A percentile compares a stretch with the other conserved stretches of the same genome.
Conservation (phyloP, 2,113 vertebrate species). For the Alethe castanea region DNA sequence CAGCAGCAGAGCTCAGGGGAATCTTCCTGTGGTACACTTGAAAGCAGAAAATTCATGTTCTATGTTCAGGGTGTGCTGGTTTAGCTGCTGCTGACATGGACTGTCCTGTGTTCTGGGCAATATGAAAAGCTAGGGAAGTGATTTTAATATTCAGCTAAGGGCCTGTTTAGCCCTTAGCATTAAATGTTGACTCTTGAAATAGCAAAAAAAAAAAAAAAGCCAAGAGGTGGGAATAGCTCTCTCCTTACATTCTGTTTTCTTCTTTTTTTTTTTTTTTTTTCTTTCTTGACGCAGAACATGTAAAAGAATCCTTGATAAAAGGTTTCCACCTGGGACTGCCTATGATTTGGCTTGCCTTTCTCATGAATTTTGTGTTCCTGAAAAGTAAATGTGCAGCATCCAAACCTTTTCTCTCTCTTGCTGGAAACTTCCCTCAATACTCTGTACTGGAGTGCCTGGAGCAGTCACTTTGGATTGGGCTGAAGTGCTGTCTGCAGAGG, state of each 20-base stretch:
- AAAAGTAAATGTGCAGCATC: neutral
- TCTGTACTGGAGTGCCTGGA: neutral
- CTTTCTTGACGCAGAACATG: neutral
- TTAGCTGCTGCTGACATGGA: neutral
- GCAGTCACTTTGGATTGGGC: neutral
- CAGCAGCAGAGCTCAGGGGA: neutral
- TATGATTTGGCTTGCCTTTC: neutral
- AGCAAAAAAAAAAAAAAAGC: neutral
- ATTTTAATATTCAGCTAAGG: neutral
- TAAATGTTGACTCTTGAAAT: neutral
- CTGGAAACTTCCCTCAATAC: neutral
- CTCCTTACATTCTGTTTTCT: rapidly evolving
- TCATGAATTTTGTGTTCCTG: neutral
- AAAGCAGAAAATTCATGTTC: neutral
- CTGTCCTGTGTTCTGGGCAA: neutral
- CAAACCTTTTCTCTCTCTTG: neutral
- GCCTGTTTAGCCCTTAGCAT: neutral
- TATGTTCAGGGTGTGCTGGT: neutral
- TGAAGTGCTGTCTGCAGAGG: neutral
- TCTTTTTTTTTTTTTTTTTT: neutral
- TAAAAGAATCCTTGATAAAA: neutral
- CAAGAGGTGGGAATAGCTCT: neutral
- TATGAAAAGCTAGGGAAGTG: neutral
- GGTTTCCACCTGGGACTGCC: neutral
- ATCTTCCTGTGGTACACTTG: neutral